Evolutionary conservation across 1,140 invertebrate species (phyloP).

Genomic region (Trialeurodes vaporariorum): DNA sequence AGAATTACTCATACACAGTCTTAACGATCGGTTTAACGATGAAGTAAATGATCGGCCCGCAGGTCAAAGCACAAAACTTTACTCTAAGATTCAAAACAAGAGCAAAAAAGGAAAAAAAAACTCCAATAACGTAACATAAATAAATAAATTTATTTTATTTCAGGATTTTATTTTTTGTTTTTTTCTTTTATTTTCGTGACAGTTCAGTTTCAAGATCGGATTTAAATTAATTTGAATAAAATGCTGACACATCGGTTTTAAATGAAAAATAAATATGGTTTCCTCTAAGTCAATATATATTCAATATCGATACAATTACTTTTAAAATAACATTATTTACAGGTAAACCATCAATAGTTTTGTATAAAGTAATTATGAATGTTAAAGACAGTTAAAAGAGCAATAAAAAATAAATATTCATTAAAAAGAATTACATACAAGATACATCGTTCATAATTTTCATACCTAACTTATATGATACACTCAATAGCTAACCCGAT

Average conservation of each 20-base stretch:
- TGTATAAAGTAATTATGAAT: not conserved
- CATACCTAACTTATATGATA: not conserved
- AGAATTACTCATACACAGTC: too few species aligned
- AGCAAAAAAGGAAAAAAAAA: not conserved
- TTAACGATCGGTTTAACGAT: too few species aligned
- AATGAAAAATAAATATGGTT: not conserved
- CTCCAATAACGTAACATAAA: not conserved
- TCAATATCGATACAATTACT: not conserved
- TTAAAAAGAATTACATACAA: not conserved
- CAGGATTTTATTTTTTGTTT: not conserved
- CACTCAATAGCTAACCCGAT: not conserved
- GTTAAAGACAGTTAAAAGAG: not conserved
- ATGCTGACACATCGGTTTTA: not conserved
- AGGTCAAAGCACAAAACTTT: too few species aligned
- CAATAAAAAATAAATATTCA: not conserved
- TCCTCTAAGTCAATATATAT: not conserved
- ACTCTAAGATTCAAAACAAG: too few species aligned
- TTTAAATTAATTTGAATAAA: not conserved
- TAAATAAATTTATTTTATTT: slow-evolving; percentile 1
- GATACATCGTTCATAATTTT: not conserved
- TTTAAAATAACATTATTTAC: not conserved
- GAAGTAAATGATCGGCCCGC: too few species aligned
- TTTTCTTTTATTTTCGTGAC: not conserved
- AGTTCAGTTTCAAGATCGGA: not conserved
- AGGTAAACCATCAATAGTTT: not conserved